phyloP scores from a whole-genome alignment of 1,140 invertebrate species.

The Oncopeltus fasciatus region DNA sequence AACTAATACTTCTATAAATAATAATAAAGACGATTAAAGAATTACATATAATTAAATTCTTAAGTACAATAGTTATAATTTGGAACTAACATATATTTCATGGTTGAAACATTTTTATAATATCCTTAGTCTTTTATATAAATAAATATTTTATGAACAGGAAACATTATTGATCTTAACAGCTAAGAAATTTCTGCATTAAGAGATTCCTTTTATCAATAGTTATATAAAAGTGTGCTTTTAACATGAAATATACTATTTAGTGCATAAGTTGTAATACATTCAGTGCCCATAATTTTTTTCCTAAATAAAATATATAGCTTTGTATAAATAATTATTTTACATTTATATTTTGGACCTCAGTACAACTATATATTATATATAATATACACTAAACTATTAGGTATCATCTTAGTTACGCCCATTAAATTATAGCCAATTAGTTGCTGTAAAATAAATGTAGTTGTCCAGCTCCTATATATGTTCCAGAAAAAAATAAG shows the following conservation, averaged over 20 bases:
- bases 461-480: no score
- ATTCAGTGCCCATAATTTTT: background rate
- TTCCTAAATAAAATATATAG: constrained; percentile 2
- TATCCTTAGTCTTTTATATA: background rate
- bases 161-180: background rate
- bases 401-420: no score
- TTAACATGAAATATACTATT: background rate
- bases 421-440: no score
- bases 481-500: no score
- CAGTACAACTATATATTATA: no score
- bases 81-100: background rate
- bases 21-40: background rate
- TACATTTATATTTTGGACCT: constrained; percentile 2
- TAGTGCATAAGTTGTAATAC: background rate
- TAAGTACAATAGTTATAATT: constrained; percentile 3
- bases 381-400: no score
- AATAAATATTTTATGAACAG: background rate
- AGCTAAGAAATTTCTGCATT: background rate
- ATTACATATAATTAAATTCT: constrained; percentile 1
- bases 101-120: background rate
- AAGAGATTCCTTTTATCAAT: constrained; percentile 5
- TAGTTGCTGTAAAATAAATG: no score
- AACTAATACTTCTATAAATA: constrained; percentile 3
- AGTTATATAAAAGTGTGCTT: background rate
- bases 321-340: background rate